Conservation (phyloP, 2,113 vertebrate species). For the Stigmatopora argus region DNA sequence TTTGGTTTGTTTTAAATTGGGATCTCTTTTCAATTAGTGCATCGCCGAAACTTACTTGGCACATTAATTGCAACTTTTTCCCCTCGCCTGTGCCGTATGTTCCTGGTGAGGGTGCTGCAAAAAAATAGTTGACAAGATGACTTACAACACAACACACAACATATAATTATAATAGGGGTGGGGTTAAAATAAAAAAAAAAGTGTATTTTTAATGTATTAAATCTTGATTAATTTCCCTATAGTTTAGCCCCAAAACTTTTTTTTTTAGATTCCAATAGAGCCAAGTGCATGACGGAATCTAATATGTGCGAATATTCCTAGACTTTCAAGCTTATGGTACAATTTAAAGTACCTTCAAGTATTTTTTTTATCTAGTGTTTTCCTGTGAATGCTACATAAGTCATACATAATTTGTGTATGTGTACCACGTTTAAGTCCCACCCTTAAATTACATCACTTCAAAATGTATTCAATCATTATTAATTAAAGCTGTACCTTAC, state of each 20-base stretch:
- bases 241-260: too few species aligned
- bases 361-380: too few species aligned
- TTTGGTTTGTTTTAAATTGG: background rate
- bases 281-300: too few species aligned
- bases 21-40: background rate
- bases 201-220: background rate
- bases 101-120: conserved; percentile 89
- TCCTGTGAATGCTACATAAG: too few species aligned
- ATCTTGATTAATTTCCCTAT: too few species aligned
- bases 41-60: conserved; percentile 77
- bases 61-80: conserved; percentile 97
- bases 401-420: too few species aligned
- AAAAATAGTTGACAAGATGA: background rate
- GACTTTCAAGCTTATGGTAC: too few species aligned
- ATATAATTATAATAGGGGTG: background rate
- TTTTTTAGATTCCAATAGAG: too few species aligned
- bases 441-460: too few species aligned
- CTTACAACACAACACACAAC: background rate
- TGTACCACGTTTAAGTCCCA: too few species aligned
- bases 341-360: too few species aligned
- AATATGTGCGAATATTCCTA: too few species aligned
- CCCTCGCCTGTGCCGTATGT: conserved; percentile 90
- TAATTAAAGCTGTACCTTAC: background rate
- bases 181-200: background rate
- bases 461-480: background rate